phyloP scores from a whole-genome alignment of 2,888 invertebrate genomes.

The Podabrus alpinus region DNA sequence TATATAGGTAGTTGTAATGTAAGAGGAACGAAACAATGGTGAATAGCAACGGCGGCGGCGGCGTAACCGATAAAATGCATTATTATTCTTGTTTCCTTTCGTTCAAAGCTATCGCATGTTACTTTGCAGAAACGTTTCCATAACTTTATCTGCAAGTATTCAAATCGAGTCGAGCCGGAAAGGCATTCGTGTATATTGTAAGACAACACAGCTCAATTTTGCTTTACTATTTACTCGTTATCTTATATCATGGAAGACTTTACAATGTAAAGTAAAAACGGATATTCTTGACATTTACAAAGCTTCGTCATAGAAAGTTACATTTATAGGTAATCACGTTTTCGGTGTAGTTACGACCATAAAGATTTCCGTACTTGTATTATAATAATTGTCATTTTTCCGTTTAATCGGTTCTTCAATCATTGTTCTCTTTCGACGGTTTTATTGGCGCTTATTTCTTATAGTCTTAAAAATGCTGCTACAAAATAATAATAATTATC shows the following conservation, averaged over 20 bases:
- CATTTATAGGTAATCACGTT: not conserved
- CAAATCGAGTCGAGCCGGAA: conserved; percentile 38
- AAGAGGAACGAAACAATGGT: conserved; percentile 17
- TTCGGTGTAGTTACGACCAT: not conserved
- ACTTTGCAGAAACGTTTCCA: conserved; percentile 33
- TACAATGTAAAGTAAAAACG: conserved; percentile 19
- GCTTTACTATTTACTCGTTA: conserved; percentile 24
- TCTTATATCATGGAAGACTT: conserved; percentile 9
- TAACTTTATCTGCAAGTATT: conserved; percentile 38
- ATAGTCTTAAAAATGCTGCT: too few relatives aligned
- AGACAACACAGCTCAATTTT: conserved; percentile 26
- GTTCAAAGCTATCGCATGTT: conserved; percentile 34
- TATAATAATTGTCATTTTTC: not conserved
- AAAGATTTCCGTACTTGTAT: not conserved
- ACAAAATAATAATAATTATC: too few relatives aligned
- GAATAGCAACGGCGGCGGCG: conserved; percentile 13
- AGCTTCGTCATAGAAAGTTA: not conserved
- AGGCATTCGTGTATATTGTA: conserved; percentile 30
- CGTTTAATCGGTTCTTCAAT: not conserved
- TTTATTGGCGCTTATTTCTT: too few relatives aligned
- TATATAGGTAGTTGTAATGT: conserved; percentile 25
- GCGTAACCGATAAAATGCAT: conserved; percentile 37
- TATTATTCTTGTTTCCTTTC: conserved; percentile 37
- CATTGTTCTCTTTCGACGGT: not conserved
- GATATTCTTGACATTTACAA: conserved; percentile 25